A percentile compares a stretch with the other conserved stretches of the same genome.
Evolutionary conservation across 2,797 vertebrate species (phyloP).

Genomic region (Catamblyrhynchus diadema): DNA sequence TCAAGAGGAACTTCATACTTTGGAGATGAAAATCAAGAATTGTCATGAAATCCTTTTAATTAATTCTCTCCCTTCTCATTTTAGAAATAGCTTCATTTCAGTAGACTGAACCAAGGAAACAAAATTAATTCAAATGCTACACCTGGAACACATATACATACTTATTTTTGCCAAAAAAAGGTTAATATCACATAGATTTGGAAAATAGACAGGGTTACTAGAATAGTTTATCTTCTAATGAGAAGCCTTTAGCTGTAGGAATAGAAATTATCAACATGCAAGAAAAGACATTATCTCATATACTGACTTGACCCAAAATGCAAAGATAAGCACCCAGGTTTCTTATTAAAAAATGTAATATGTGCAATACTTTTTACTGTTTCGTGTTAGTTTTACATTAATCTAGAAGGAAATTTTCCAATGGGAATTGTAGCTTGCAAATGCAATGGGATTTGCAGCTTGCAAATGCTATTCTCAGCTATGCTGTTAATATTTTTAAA

Average conservation of each 20-base stretch:
- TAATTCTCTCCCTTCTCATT: neutral
- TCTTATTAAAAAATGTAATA: neutral
- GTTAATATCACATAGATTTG: neutral
- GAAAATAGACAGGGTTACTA: neutral
- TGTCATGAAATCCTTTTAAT: neutral
- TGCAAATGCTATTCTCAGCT: constrained; percentile 24
- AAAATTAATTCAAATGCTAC: neutral
- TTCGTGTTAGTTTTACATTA: neutral
- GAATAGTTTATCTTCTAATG: neutral
- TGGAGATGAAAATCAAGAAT: neutral
- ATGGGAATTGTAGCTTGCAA: constrained; percentile 17
- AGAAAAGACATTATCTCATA: neutral
- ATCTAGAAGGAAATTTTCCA: neutral
- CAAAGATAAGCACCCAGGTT: neutral
- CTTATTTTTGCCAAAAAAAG: neutral
- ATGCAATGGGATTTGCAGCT: constrained; percentile 37
- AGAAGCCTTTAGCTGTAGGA: neutral
- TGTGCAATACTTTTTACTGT: neutral
- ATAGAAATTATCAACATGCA: neutral
- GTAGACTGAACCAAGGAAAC: neutral
- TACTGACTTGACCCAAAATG: neutral
- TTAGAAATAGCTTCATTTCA: neutral
- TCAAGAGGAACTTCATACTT: neutral
- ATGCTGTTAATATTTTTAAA: constrained; percentile 51
- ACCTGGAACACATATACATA: neutral